Evolutionary conservation across 2,797 vertebrate species (phyloP).

Genomic region (Vespertilio murinus): DNA sequence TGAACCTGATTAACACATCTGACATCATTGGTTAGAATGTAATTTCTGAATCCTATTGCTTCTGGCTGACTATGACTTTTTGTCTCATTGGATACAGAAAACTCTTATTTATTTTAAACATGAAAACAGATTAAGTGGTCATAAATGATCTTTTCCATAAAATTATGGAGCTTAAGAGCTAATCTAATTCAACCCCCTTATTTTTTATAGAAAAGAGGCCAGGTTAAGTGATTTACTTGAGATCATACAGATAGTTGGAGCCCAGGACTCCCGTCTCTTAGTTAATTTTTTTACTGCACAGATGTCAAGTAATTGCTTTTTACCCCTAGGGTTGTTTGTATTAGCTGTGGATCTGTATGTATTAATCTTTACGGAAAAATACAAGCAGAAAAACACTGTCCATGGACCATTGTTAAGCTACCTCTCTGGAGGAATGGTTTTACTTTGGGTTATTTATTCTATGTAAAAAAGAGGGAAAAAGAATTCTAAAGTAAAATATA

Average conservation of each 20-base stretch:
- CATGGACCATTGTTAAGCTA: not conserved
- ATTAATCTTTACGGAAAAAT: constrained; percentile 63
- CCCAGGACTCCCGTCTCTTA: constrained; percentile 52
- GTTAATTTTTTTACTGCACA: constrained; percentile 66
- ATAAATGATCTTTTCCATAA: constrained; percentile 70
- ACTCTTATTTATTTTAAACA: constrained; percentile 67
- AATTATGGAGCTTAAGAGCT: constrained; percentile 65
- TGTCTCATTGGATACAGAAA: constrained; percentile 60
- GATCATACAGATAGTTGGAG: constrained; percentile 69
- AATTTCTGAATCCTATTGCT: constrained; percentile 68
- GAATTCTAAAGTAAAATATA: constrained; percentile 41
- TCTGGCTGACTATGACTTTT: constrained; percentile 57
- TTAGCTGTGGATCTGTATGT: constrained; percentile 58
- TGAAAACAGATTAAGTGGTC: constrained; percentile 59
- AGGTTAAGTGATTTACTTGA: constrained; percentile 72
- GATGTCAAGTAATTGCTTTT: constrained; percentile 76
- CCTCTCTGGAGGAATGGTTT: constrained; percentile 49
- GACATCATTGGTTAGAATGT: constrained; percentile 65
- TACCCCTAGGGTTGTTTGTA: constrained; percentile 64
- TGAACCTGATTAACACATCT: constrained; percentile 69
- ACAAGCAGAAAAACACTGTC: constrained; percentile 52
- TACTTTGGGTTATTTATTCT: constrained; percentile 37
- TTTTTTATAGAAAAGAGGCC: constrained; percentile 72
- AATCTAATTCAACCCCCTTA: constrained; percentile 67
- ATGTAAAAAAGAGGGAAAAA: not conserved